Base-by-base conservation (phyloP, 2,888 invertebrate species). In the Xestia sexstrigata region DNA sequence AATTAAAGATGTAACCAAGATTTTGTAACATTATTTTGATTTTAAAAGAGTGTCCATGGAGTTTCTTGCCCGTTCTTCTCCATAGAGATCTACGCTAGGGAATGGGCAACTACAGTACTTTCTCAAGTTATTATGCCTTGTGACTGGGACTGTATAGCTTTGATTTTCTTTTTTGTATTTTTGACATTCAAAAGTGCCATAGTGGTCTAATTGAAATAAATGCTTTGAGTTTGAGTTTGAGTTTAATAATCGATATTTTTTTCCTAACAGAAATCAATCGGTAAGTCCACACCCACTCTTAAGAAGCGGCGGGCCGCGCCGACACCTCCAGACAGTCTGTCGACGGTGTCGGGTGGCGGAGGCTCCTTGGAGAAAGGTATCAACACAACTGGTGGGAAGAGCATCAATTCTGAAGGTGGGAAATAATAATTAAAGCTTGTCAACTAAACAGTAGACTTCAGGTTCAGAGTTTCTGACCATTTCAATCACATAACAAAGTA, bases 291-390 rank as follows among this genome's bases (percentile, higher is more conserved):
- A 7, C 97, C 97, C 0, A 96, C 96, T 74, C 91, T 96, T 69
- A 96, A 97, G 74, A 98, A 98, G 92, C 96, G 97, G 77, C 97
- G 97, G 66, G 97, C 97, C 11, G 98, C 98, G 0, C 98, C 98
- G 0, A 97, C 97, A 20, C 98, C 98, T 20, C 97, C 97, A 1
- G 96, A 96, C 85, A 96, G 95, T 82, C 87, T 95, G 11, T 95
- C 96, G 2, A 93, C 93, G 1, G 82, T 92, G 58, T 95, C 96
- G 0, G 93, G 93, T 52, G 91, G 88, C 58, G 92, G 90, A 9
- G 94, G 93, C 20, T 95, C 95, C 2, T 76, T 94, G 81, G 96
- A 96, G 77, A 94, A 92, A 77, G 94, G 92, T 70, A 90, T 93
- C 63, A 95, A 96, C 76, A 86, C 91, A 0, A 91, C 94, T 1